Conservation (phyloP, 2,888 invertebrate genomes). For the Anagyrus pseudococci region DNA sequence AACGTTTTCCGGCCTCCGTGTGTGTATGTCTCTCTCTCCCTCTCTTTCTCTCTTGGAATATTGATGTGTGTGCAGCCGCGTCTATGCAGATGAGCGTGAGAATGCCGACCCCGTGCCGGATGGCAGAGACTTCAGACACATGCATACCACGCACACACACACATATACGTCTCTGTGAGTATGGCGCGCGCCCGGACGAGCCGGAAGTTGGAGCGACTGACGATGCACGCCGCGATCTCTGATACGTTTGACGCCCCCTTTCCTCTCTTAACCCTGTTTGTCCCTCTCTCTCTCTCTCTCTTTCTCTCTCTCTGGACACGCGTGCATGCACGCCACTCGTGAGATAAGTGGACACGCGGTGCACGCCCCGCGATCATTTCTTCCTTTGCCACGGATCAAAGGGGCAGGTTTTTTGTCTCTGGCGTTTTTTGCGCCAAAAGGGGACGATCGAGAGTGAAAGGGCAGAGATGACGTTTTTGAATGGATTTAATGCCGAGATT, state of each 20-base stretch:
- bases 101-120: slow-evolving; percentile 57
- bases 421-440: too few relatives aligned
- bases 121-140: slow-evolving; percentile 39
- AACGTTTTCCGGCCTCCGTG: slow-evolving; percentile 56
- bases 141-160: neutral
- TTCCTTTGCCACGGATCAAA: too few relatives aligned
- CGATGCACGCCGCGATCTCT: neutral
- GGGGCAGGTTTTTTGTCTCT: too few relatives aligned
- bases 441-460: too few relatives aligned
- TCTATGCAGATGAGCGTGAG: slow-evolving; percentile 60
- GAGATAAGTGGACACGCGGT: slow-evolving; percentile 6
- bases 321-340: neutral
- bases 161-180: neutral
- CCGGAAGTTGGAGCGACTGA: slow-evolving; percentile 49
- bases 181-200: slow-evolving; percentile 43
- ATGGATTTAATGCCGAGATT: too few relatives aligned
- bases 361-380: neutral
- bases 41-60: slow-evolving; percentile 48
- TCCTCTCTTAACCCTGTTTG: too few relatives aligned
- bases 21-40: too few relatives aligned
- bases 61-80: slow-evolving; percentile 53
- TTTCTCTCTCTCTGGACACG: neutral
- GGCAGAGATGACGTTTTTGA: too few relatives aligned
- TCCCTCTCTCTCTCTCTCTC: too few relatives aligned
- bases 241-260: neutral